Conservation (phyloP, 2,888 invertebrate genomes). For the Taphrorychus bicolor region DNA sequence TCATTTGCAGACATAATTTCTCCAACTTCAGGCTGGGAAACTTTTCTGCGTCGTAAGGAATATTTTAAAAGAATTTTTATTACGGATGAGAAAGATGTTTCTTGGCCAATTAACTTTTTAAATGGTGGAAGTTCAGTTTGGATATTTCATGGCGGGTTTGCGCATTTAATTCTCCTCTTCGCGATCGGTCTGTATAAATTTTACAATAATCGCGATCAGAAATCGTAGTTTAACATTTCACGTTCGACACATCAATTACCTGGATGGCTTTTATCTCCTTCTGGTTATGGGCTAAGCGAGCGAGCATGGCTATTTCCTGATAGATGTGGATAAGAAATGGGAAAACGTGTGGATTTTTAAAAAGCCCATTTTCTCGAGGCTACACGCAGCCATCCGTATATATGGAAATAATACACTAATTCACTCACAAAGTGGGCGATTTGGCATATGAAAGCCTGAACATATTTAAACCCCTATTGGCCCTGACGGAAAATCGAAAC, state of each 20-base stretch:
- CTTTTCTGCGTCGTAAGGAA: constrained; percentile 10
- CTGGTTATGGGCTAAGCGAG: constrained; percentile 15
- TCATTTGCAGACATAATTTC: constrained; percentile 23
- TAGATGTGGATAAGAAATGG: constrained; percentile 2
- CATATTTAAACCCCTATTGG: constrained; percentile 16
- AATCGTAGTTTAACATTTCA: constrained; percentile 23
- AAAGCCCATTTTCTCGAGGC: neutral
- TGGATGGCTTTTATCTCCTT: constrained; percentile 23
- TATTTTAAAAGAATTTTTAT: constrained; percentile 10
- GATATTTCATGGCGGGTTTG: neutral
- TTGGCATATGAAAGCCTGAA: constrained; percentile 3
- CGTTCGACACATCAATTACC: constrained; percentile 31
- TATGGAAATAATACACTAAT: neutral
- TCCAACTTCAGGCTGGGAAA: constrained; percentile 10
- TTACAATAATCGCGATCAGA: constrained; percentile 12
- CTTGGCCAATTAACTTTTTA: constrained; percentile 1
- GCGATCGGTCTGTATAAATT: no score
- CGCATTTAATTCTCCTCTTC: no score
- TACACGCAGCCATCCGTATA: neutral
- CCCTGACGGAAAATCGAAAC: constrained; percentile 25
- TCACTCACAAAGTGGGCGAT: neutral
- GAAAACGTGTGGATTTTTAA: neutral
- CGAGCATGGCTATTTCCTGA: constrained; percentile 13
- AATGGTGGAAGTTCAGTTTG: neutral
- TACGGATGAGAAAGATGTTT: constrained; percentile 4